These are phyloP conservation scores for Galerucella calmariensis DNA, from an alignment of 2,888 invertebrate species.

Conservation along the genomic window DNA sequence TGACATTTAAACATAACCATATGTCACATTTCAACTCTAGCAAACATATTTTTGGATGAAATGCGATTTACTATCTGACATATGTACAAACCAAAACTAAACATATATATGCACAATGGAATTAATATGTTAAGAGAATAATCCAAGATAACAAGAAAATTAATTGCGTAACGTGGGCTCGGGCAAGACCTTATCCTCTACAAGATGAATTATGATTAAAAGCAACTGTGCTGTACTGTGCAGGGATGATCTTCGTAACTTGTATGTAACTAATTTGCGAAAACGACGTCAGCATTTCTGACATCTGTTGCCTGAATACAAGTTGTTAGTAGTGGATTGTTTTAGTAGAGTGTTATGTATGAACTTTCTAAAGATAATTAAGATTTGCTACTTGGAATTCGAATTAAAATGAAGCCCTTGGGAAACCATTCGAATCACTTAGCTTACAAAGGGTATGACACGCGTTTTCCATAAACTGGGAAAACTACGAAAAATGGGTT, in stretches of 20 bases:
- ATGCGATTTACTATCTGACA: constrained; percentile 10
- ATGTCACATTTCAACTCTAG: constrained; percentile 6
- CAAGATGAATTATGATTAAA: constrained; percentile 32
- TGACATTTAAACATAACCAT: neutral
- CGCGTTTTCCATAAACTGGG: neutral
- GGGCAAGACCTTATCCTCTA: constrained; percentile 30
- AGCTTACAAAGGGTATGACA: neutral
- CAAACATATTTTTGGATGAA: neutral
- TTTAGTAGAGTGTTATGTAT: constrained; percentile 8
- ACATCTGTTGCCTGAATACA: constrained; percentile 33
- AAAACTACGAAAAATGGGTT: neutral
- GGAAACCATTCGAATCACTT: constrained; percentile 1
- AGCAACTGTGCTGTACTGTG: constrained; percentile 25
- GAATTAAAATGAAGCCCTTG: constrained; percentile 3
- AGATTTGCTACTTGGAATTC: constrained; percentile 4
- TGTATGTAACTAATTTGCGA: constrained; percentile 32
- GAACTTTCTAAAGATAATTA: constrained; percentile 7
- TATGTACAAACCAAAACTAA: constrained; percentile 21
- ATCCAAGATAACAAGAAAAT: constrained; percentile 33
- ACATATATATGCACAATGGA: constrained; percentile 34
- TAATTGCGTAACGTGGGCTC: constrained; percentile 25
- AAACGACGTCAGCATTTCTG: constrained; percentile 32
- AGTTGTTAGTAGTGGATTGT: constrained; percentile 25
- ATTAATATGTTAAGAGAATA: constrained; percentile 32
- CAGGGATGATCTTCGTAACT: constrained; percentile 28